A percentile compares a stretch with the other conserved stretches of the same genome.
Evolutionary conservation across 1,140 invertebrate species (phyloP).

Genomic region (Aleiodes sp.): DNA sequence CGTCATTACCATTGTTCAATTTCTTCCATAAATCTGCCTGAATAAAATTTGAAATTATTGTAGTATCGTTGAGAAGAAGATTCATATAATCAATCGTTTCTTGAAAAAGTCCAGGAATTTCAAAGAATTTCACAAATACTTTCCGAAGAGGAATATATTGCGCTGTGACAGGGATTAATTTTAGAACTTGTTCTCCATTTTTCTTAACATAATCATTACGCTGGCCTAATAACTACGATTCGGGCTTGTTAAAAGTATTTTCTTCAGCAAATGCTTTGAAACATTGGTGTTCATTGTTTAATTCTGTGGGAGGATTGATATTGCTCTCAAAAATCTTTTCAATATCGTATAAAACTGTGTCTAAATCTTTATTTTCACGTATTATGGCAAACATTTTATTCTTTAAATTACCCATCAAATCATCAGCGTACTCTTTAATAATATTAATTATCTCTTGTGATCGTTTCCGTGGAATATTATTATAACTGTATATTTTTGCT

Average conservation of each 20-base stretch:
- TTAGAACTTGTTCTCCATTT: slow-evolving; percentile 40
- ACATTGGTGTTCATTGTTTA: too few species aligned
- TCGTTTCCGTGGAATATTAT: neutral
- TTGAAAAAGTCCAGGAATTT: slow-evolving; percentile 29
- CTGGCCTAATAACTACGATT: neutral
- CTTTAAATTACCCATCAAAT: too few species aligned
- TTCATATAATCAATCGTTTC: slow-evolving; percentile 32
- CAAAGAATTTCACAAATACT: slow-evolving; percentile 38
- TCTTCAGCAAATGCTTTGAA: too few species aligned
- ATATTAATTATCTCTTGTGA: neutral
- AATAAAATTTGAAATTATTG: slow-evolving; percentile 43
- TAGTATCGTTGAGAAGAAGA: slow-evolving; percentile 23
- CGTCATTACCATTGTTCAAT: neutral
- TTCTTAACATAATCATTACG: slow-evolving; percentile 37
- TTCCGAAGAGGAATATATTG: slow-evolving; percentile 29
- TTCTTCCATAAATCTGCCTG: slow-evolving; percentile 45
- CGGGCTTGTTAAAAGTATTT: too few species aligned
- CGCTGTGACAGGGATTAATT: slow-evolving; percentile 23
- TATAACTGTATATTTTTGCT: neutral
- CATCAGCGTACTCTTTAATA: too few species aligned
- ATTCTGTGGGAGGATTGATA: too few species aligned
- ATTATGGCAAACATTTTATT: too few species aligned
- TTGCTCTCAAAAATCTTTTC: neutral
- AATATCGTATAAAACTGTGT: too few species aligned
- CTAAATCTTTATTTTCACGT: too few species aligned